Base-by-base conservation (phyloP, 2,113 vertebrate genomes). In the Parotia lawesii region DNA sequence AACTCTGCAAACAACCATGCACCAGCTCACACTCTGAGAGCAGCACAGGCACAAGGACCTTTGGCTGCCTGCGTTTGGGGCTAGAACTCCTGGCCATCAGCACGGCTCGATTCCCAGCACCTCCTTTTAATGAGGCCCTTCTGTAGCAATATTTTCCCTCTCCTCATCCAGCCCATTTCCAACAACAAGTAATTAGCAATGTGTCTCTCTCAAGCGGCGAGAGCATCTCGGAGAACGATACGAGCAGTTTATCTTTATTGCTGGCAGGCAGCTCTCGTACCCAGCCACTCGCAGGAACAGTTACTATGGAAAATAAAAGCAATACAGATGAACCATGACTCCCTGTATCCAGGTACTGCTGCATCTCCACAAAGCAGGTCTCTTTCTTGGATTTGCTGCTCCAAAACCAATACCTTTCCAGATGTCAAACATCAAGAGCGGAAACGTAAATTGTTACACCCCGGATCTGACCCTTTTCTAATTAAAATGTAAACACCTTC, bases 241-340 rank as follows among this genome's bases (percentile, higher is more conserved):
- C 0, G 6, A 87, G 66, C 62, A 21, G 67, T 60, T 90, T 53
- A 51, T 66, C 80, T 79, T 47, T 35, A 38, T 18, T 85, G 74
- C 82, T 21, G 10, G 69, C 11, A 23, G 89, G 50, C 81, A 57
- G 37, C 71, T 83, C 78, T 35, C 0, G 0, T 11, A 61, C 3
- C 42, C 72, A 83, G 84, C 14, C 24, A 25, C 66, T 38, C 0
- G 2, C 37, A 61, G 79, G 58, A 88, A 57, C 56, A 47, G 83
- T 89, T 89, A 73, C 89, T 75, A 89, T n/a, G 74, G 90, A 87
- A 94, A 95, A 96, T 5, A 16, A 82, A 85, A 93, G 87, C 60
- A 12, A 10, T 3, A 0, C 1, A 61, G 83, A 67, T 6, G 70
- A 84, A 70, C 70, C 62, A 16, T 8, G 70, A 87, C 71, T 70